A percentile compares a stretch with the other conserved stretches of the same genome.
Evolutionary conservation across 2,113 vertebrate genomes (phyloP).

Genomic region (Cyanoliseus patagonus): DNA sequence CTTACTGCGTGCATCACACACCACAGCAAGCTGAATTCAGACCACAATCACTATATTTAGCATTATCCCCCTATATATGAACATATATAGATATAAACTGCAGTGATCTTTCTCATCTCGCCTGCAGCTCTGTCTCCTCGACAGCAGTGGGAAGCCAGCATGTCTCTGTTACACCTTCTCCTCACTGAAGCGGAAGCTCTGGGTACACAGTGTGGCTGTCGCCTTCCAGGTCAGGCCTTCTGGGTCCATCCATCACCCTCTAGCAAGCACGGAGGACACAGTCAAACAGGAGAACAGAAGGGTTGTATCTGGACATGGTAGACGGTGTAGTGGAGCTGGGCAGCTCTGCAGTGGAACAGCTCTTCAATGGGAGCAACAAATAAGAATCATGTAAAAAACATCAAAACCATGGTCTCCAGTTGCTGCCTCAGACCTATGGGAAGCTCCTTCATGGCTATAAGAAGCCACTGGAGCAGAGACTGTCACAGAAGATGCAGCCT

Average conservation of each 20-base stretch:
- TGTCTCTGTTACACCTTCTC: not conserved
- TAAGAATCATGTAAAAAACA: not conserved
- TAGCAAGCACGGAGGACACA: not conserved
- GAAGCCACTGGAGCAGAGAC: not conserved
- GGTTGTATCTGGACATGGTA: accelerated
- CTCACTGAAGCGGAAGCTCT: not conserved
- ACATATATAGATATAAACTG: not conserved
- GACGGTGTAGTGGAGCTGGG: not conserved
- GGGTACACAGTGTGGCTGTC: not conserved
- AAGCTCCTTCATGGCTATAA: not conserved
- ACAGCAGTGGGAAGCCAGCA: not conserved
- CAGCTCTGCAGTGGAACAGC: not conserved
- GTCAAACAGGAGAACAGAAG: not conserved
- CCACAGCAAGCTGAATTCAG: not conserved
- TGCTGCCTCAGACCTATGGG: not conserved
- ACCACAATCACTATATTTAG: not conserved
- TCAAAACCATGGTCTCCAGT: not conserved
- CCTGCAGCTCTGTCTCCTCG: not conserved
- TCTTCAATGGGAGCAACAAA: not conserved
- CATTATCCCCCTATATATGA: not conserved
- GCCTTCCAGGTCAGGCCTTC: not conserved
- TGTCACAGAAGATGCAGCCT: not conserved
- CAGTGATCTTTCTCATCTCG: not conserved
- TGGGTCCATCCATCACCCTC: not conserved
- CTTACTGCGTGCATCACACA: not conserved